Evolutionary conservation across 1,140 invertebrate genomes (phyloP).

Genomic region (Drosophila nigrodunni): DNA sequence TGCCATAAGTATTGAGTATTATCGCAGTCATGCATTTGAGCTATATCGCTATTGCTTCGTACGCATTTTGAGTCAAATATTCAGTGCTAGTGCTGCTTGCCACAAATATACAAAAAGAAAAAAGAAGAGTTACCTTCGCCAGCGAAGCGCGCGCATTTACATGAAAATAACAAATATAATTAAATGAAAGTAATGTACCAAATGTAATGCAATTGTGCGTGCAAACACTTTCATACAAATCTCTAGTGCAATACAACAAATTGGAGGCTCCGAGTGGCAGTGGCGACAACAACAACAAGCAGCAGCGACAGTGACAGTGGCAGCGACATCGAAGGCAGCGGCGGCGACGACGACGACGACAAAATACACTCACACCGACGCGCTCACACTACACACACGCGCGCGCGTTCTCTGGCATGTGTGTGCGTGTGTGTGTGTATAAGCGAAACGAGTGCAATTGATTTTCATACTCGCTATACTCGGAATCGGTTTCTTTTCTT

Average conservation of each 20-base stretch:
- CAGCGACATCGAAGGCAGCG: conserved; percentile 16
- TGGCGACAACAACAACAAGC: conserved; percentile 14
- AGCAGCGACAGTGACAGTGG: conserved; percentile 2
- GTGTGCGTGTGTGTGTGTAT: conserved; percentile 48
- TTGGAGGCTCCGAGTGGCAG: conserved; percentile 10
- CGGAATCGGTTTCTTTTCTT: conserved; percentile 2
- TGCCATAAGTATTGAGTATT: conserved; percentile 32
- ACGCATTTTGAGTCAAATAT: conserved; percentile 59
- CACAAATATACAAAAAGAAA: conserved; percentile 24
- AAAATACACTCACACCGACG: conserved; percentile 39
- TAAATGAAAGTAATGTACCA: conserved; percentile 5
- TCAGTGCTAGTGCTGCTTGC: conserved; percentile 31
- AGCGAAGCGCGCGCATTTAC: conserved; percentile 41
- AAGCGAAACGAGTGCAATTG: conserved; percentile 56
- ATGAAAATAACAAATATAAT: conserved; percentile 16
- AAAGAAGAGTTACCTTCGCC: neutral
- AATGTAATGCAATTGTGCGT: neutral
- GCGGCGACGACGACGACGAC: conserved; percentile 27
- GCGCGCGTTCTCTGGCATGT: conserved; percentile 18
- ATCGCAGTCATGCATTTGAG: conserved; percentile 34
- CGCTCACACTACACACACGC: conserved; percentile 48
- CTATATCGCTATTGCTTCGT: conserved; percentile 47
- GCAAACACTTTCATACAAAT: conserved; percentile 26
- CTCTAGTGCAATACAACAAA: conserved; percentile 19
- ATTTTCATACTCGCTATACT: conserved; percentile 43